phyloP scores from a whole-genome alignment of 1,140 invertebrate genomes.

The Zaprionus ghesquierei region DNA sequence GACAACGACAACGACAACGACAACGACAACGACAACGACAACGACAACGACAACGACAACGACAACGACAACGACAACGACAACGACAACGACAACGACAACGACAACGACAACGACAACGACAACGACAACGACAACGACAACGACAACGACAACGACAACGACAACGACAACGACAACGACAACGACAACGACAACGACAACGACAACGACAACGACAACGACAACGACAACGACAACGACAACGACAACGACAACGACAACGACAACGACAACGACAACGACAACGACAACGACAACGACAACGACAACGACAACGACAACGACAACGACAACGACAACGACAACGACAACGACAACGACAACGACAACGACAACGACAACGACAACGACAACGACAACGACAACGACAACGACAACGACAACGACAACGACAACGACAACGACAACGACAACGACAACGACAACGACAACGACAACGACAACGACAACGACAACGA shows the following conservation, averaged over 20 bases:
- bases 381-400: conserved; percentile 19
- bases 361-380: conserved; percentile 17
- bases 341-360: conserved; percentile 19
- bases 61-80: conserved; percentile 18
- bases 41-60: conserved; percentile 18
- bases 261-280: conserved; percentile 19
- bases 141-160: conserved; percentile 19
- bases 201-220: conserved; percentile 16
- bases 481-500: conserved; percentile 17
- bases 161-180: conserved; percentile 18
- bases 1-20: conserved; percentile 17
- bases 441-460: conserved; percentile 16
- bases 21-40: conserved; percentile 19
- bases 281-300: conserved; percentile 18
- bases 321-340: conserved; percentile 16
- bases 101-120: conserved; percentile 19
- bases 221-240: conserved; percentile 19
- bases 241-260: conserved; percentile 17
- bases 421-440: conserved; percentile 18
- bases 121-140: conserved; percentile 17
- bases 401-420: conserved; percentile 18
- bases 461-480: conserved; percentile 19
- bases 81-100: conserved; percentile 16
- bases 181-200: conserved; percentile 18
- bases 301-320: conserved; percentile 18